Conservation (phyloP, 2,113 vertebrate genomes). For the Arizona elegans region DNA sequence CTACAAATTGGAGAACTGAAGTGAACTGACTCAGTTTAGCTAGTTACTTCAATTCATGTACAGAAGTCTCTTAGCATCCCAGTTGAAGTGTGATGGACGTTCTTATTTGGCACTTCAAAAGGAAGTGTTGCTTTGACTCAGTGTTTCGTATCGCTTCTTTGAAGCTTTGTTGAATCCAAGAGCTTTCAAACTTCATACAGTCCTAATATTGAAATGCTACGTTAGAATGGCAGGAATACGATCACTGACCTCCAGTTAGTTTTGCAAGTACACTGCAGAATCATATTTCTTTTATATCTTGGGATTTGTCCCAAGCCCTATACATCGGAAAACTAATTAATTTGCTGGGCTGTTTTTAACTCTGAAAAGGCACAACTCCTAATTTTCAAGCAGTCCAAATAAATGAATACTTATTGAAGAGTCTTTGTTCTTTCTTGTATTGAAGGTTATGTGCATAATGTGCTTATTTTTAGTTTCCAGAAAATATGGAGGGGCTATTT, state of each 20-base stretch:
- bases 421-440: neutral
- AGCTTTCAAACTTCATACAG: neutral
- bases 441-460: fast-evolving
- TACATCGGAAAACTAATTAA: fast-evolving
- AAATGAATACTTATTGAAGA: neutral
- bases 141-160: neutral
- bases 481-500: neutral
- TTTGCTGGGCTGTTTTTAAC: fast-evolving
- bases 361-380: fast-evolving
- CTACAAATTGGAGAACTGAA: neutral
- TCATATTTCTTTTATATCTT: neutral
- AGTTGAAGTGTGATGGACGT: neutral
- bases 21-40: neutral
- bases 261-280: neutral
- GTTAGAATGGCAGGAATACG: neutral
- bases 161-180: neutral
- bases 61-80: neutral
- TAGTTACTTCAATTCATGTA: neutral
- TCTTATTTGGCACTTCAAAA: neutral
- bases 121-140: neutral
- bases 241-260: neutral
- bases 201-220: neutral
- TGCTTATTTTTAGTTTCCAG: neutral
- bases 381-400: neutral
- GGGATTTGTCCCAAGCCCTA: neutral